Evolutionary conservation across 2,113 vertebrate genomes (phyloP).

Genomic region (Scortum barcoo): DNA sequence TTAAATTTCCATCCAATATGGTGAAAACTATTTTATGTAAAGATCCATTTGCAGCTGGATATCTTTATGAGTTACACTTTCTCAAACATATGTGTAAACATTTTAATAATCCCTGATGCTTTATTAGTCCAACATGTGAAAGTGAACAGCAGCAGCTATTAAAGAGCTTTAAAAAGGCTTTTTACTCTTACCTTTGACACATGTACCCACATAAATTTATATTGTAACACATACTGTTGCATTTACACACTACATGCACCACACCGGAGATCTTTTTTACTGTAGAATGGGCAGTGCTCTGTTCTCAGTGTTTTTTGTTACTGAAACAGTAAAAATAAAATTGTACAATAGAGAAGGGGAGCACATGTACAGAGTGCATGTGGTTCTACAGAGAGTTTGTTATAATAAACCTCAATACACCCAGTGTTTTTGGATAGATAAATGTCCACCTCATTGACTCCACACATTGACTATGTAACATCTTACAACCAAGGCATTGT

Average conservation of each 20-base stretch:
- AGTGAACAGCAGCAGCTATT: conserved; percentile 59
- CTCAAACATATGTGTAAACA: conserved; percentile 66
- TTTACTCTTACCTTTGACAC: conserved; percentile 72
- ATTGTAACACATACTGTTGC: conserved; percentile 49
- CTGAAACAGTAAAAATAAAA: conserved; percentile 26
- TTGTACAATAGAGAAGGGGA: background rate
- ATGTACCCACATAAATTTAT: conserved; percentile 50
- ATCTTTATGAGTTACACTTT: conserved; percentile 73
- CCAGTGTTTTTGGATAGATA: background rate
- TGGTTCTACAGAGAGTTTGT: background rate
- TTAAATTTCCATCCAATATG: conserved; percentile 34
- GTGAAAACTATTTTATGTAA: conserved; percentile 22
- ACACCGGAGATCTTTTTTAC: conserved; percentile 31
- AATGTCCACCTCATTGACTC: too few relatives aligned
- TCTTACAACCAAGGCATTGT: background rate
- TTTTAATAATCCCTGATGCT: conserved; percentile 73
- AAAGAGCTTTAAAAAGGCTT: conserved; percentile 71
- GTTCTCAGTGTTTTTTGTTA: conserved; percentile 10
- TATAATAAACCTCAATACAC: background rate
- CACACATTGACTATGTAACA: background rate
- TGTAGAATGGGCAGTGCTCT: conserved; percentile 3
- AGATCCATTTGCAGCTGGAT: conserved; percentile 69
- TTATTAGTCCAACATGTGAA: conserved; percentile 75
- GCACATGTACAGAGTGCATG: background rate
- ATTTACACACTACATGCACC: conserved; percentile 47